A percentile compares a stretch with the other conserved stretches of the same genome.
Evolutionary conservation across 2,888 invertebrate genomes (phyloP).

Genomic region (Agrochola macilenta): DNA sequence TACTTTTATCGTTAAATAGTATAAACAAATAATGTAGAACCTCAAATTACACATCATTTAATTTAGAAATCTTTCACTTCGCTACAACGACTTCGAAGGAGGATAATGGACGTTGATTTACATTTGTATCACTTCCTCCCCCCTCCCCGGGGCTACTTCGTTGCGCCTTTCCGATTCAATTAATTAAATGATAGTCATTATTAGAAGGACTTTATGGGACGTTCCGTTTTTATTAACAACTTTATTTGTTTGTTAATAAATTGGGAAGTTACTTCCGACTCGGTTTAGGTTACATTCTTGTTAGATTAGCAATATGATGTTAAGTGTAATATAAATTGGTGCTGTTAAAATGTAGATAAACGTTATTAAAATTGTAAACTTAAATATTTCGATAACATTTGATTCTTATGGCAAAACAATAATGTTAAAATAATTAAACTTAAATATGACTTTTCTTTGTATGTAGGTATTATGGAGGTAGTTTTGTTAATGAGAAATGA

Average conservation of each 20-base stretch:
- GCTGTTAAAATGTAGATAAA: neutral
- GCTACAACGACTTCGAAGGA: slow-evolving; percentile 28
- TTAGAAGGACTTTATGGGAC: slow-evolving; percentile 49
- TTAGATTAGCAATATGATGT: neutral
- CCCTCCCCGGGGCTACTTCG: neutral
- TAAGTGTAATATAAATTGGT: neutral
- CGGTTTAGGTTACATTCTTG: slow-evolving; percentile 2
- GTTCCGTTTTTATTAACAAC: slow-evolving; percentile 47
- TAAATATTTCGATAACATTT: neutral
- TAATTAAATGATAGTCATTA: slow-evolving; percentile 57
- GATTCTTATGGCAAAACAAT: neutral
- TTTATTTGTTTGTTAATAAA: slow-evolving; percentile 44
- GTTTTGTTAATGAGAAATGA: too few relatives aligned
- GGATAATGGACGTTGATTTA: slow-evolving; percentile 64
- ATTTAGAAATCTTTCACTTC: slow-evolving; percentile 53
- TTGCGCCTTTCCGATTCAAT: slow-evolving; percentile 48
- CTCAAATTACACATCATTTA: slow-evolving; percentile 30
- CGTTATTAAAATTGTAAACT: neutral
- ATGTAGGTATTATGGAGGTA: too few relatives aligned
- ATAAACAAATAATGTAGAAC: neutral
- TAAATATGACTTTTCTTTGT: neutral
- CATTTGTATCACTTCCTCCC: slow-evolving; percentile 63
- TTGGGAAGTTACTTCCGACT: slow-evolving; percentile 10
- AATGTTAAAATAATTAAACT: too few relatives aligned
- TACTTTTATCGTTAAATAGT: neutral